Evolutionary conservation across 2,888 invertebrate genomes (phyloP).

Genomic region (Mythimna albipuncta): DNA sequence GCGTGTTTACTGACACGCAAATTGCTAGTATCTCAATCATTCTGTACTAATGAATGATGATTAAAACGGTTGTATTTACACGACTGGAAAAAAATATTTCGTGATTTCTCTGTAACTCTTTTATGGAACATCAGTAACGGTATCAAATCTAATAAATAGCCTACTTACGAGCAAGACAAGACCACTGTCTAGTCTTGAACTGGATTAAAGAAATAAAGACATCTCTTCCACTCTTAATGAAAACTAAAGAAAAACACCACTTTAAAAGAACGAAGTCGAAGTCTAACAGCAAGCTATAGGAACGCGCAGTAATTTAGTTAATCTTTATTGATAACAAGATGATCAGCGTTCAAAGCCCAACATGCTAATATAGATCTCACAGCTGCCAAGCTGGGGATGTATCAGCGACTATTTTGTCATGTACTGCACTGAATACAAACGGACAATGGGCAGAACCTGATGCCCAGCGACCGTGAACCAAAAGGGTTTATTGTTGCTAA

Average conservation of each 20-base stretch:
- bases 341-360: not conserved
- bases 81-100: not conserved
- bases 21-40: conserved; percentile 19
- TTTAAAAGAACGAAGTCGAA: not conserved
- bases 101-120: not conserved
- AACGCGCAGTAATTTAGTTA: not conserved
- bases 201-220: not conserved
- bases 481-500: conserved; percentile 40
- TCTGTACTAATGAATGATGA: conserved; percentile 12
- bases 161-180: not conserved
- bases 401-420: conserved; percentile 30
- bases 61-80: conserved; percentile 7
- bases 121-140: not conserved
- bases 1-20: conserved; percentile 13
- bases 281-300: not conserved
- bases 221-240: not conserved
- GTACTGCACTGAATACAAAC: conserved; percentile 28
- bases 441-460: conserved; percentile 45
- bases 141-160: not conserved
- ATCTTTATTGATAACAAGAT: not conserved
- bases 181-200: not conserved
- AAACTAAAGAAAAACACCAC: not conserved
- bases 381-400: conserved; percentile 10
- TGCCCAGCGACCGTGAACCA: conserved; percentile 47
- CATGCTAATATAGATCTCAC: not conserved